These are phyloP conservation scores for Apomyelois bistriatella DNA, from an alignment of 2,888 invertebrate genomes.

Conservation along the genomic window DNA sequence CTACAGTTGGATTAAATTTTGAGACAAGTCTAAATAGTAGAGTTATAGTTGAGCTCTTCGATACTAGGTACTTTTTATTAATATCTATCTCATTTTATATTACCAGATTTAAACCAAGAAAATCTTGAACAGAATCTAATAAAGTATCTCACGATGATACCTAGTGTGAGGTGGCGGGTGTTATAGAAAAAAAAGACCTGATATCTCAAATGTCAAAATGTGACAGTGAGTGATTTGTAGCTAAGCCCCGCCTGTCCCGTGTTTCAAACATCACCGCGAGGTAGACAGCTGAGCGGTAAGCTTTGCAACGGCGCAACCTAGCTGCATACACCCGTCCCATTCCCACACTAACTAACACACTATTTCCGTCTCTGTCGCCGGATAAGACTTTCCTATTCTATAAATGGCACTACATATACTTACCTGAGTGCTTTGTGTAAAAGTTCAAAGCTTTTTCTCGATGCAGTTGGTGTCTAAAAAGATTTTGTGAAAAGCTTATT, in stretches of 20 bases:
- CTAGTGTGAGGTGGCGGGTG: slow-evolving; percentile 65
- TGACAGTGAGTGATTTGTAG: slow-evolving; percentile 82
- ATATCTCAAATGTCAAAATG: slow-evolving; percentile 81
- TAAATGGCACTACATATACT: slow-evolving; percentile 70
- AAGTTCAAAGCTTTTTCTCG: slow-evolving; percentile 73
- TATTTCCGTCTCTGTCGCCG: slow-evolving; percentile 55
- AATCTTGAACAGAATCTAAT: not conserved
- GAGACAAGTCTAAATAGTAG: not conserved
- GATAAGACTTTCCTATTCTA: slow-evolving; percentile 70
- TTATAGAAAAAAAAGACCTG: slow-evolving; percentile 79
- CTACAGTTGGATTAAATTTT: too few relatives aligned
- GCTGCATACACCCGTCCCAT: slow-evolving; percentile 60
- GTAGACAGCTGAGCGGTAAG: slow-evolving; percentile 78
- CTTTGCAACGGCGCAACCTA: slow-evolving; percentile 63
- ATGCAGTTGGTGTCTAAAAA: slow-evolving; percentile 64
- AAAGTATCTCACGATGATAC: slow-evolving; percentile 23
- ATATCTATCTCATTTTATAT: not conserved
- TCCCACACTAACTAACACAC: slow-evolving; percentile 42
- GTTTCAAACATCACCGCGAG: slow-evolving; percentile 78
- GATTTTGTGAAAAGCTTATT: slow-evolving; percentile 56
- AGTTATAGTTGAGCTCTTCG: too few relatives aligned
- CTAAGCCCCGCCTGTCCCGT: slow-evolving; percentile 81
- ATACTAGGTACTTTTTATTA: too few relatives aligned
- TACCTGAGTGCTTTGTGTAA: slow-evolving; percentile 78
- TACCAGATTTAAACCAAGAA: not conserved